These are phyloP conservation scores for Octodon degus DNA, from an alignment of 2,113 vertebrate species.

Conservation along the genomic window DNA sequence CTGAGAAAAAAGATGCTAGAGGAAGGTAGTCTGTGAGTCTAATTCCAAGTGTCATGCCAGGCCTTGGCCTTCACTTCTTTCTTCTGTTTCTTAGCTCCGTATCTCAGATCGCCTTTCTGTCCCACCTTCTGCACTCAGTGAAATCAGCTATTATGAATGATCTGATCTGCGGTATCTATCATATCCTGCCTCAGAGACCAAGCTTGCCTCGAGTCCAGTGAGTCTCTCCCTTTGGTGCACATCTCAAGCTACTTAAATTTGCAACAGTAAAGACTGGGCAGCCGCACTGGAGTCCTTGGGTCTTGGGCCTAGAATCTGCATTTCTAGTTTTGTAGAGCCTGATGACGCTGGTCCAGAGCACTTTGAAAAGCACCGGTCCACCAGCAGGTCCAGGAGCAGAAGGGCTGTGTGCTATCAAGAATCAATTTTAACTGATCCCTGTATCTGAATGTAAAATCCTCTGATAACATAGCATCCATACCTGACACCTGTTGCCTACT, in stretches of 20 bases:
- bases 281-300: not conserved
- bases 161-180: not conserved
- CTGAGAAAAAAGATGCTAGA: not conserved
- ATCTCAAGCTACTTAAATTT: not conserved
- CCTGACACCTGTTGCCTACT: not conserved
- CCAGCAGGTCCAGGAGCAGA: not conserved
- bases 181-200: not conserved
- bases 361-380: not conserved
- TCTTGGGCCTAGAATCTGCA: not conserved
- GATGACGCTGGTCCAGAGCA: not conserved
- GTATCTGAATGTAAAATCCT: not conserved
- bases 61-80: rapidly evolving
- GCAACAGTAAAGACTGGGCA: not conserved
- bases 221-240: not conserved
- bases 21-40: not conserved
- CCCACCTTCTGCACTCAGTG: not conserved
- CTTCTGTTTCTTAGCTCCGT: not conserved
- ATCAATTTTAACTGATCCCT: not conserved
- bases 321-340: not conserved
- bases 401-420: not conserved
- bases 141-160: not conserved
- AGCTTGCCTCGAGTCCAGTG: not conserved
- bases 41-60: not conserved
- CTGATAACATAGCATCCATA: not conserved
- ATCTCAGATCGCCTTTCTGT: not conserved